A percentile compares a stretch with the other conserved stretches of the same genome.
Conservation (phyloP, 2,797 vertebrate species). For the Periophthalmus magnuspinnatus region DNA sequence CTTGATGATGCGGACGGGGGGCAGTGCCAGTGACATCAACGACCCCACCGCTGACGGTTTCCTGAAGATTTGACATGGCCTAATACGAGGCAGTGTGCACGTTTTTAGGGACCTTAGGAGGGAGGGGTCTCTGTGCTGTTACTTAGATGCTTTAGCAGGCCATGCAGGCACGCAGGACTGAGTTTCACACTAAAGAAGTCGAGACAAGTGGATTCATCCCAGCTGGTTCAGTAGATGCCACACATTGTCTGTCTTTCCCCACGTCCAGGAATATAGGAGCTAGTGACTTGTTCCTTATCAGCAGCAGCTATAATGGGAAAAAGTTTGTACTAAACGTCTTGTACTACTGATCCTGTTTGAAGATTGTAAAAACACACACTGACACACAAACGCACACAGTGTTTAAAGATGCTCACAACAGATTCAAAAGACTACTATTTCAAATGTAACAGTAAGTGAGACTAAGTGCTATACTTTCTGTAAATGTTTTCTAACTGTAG, state of each 20-base stretch:
- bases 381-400: slow-evolving; percentile 40
- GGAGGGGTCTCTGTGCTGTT: slow-evolving; percentile 59
- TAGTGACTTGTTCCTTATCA: slow-evolving; percentile 60
- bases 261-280: slow-evolving; percentile 52
- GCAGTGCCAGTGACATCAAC: slow-evolving; percentile 65
- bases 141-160: slow-evolving; percentile 60
- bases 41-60: slow-evolving; percentile 13
- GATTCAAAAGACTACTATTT: slow-evolving; percentile 45
- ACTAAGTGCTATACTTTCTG: slow-evolving; percentile 67
- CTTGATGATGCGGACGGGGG: slow-evolving; percentile 72
- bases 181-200: slow-evolving; percentile 47
- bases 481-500: slow-evolving; percentile 60
- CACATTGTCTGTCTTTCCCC: slow-evolving; percentile 58
- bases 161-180: slow-evolving; percentile 42
- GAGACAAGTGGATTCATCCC: slow-evolving; percentile 48
- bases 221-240: slow-evolving; percentile 55
- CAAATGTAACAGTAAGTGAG: slow-evolving; percentile 56
- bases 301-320: slow-evolving; percentile 53
- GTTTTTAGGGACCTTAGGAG: slow-evolving; percentile 57
- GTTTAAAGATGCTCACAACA: slow-evolving; percentile 33
- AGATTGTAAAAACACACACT: slow-evolving; percentile 64
- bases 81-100: slow-evolving; percentile 55
- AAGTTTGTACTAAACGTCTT: slow-evolving; percentile 50
- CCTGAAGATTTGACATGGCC: slow-evolving; percentile 51
- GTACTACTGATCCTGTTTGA: slow-evolving; percentile 51